Evolutionary conservation across 2,888 invertebrate genomes (phyloP), one percentile per base, ranked within the genome.

Genomic region (Polyommatus iphigenia): DNA sequence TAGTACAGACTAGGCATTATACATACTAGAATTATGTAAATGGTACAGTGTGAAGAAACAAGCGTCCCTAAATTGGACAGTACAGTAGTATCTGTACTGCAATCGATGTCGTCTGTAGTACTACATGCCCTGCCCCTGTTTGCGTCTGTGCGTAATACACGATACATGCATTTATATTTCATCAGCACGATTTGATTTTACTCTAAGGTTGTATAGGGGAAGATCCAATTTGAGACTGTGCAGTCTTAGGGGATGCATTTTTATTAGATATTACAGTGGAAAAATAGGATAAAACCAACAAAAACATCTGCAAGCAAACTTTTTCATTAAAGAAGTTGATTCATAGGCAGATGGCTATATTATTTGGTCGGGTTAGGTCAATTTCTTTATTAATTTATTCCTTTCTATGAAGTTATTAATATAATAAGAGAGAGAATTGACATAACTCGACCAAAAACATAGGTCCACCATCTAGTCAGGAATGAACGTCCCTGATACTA

Each of bases 131-230:
- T 84, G 83, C 83, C 85, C 85, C 85, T 87, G 84, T 85, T 83
- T 86, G 86, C 84, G 84, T 85, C 85, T 85, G 86, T 85, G 85
- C 84, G 86, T 89, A 89, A 89, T 88, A 88, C 71, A 77, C 78
- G 67, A 76, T 81, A 73, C 67, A 79, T 36, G 77, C 79, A 71
- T 80, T 57, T 81, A 79, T 81, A 79, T 81, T 71, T 78, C 71
- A 50, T 71, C 72, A 72, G 41, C 72, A 3, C 36, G 41, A 72
- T 72, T 41, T 41, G 36, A 72, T 41, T 72, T 54, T 29, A 57
- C 71, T 67, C 67, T 29, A 67, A 29, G 67, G 67, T 67, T 67
- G 29, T 67, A 32, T 13, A 67, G 67, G 67, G 62, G 62, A 67
- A 29, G 67, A 32, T 29, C 29, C 62, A 62, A 62, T 62, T 62